Evolutionary conservation across 2,888 invertebrate species (phyloP).

Genomic region (Lycia hirtaria): DNA sequence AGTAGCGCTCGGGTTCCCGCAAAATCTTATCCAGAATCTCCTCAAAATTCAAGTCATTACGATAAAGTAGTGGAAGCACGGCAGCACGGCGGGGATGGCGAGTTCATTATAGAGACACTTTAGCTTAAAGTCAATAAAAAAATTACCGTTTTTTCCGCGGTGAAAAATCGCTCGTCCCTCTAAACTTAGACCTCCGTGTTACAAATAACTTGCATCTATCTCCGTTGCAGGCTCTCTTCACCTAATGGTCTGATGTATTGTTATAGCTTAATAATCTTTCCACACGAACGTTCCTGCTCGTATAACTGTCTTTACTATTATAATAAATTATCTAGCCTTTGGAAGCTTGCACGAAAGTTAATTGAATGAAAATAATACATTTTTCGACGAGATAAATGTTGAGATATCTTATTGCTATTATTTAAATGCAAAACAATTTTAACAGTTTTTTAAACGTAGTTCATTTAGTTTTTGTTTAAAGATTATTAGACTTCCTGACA

Average conservation of each 20-base stretch:
- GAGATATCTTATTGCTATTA: no score
- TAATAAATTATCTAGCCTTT: conserved; percentile 20
- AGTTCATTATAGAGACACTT: no score
- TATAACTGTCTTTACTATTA: conserved; percentile 28
- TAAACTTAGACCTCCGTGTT: conserved; percentile 41
- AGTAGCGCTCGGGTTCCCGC: no score
- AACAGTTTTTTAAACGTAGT: no score
- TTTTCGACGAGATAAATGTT: not conserved
- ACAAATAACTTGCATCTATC: conserved; percentile 73
- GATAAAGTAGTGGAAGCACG: no score
- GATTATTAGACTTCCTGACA: no score
- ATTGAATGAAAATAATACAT: conserved; percentile 2
- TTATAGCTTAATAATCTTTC: conserved; percentile 72
- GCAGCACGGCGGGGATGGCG: no score
- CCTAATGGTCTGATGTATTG: conserved; percentile 76
- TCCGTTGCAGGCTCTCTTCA: conserved; percentile 66
- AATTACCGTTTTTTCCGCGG: not conserved
- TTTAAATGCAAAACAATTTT: no score
- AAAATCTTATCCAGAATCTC: no score
- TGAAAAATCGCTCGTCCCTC: conserved; percentile 33
- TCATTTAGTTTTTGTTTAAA: no score
- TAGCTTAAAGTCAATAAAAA: not conserved
- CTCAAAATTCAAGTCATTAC: no score
- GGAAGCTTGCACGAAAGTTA: not conserved
- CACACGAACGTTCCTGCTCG: conserved; percentile 37